These are phyloP conservation scores for Masticophis lateralis DNA, from an alignment of 2,797 vertebrate species.

Conservation along the genomic window DNA sequence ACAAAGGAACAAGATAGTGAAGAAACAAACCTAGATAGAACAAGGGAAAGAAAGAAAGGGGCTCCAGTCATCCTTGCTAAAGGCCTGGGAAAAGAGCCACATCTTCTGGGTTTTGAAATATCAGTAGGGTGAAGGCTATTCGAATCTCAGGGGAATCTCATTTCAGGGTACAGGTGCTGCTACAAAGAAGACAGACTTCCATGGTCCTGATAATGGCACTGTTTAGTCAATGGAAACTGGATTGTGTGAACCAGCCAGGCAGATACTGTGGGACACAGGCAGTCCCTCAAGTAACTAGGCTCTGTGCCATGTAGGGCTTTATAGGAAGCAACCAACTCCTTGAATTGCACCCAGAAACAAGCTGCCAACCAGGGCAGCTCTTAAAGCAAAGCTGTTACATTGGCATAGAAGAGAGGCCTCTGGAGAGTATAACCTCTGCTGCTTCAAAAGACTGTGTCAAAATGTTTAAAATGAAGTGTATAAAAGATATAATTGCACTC, in stretches of 20 bases:
- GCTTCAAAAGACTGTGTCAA: neutral
- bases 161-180: neutral
- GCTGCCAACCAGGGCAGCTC: neutral
- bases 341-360: neutral
- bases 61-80: neutral
- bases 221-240: neutral
- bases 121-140: neutral
- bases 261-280: neutral
- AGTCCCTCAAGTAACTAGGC: neutral
- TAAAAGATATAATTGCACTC: neutral
- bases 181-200: neutral
- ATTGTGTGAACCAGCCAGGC: neutral
- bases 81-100: neutral
- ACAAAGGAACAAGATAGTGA: neutral
- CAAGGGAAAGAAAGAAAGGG: neutral
- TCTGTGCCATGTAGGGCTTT: neutral
- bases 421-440: neutral
- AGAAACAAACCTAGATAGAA: neutral
- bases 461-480: neutral
- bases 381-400: neutral
- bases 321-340: neutral
- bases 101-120: neutral
- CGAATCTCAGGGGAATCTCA: neutral
- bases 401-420: neutral
- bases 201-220: neutral